A percentile compares a stretch with the other conserved stretches of the same genome.
phyloP scores from a whole-genome alignment of 37 sponge, comb jelly and placozoan species.

The Ephydatia muelleri region DNA sequence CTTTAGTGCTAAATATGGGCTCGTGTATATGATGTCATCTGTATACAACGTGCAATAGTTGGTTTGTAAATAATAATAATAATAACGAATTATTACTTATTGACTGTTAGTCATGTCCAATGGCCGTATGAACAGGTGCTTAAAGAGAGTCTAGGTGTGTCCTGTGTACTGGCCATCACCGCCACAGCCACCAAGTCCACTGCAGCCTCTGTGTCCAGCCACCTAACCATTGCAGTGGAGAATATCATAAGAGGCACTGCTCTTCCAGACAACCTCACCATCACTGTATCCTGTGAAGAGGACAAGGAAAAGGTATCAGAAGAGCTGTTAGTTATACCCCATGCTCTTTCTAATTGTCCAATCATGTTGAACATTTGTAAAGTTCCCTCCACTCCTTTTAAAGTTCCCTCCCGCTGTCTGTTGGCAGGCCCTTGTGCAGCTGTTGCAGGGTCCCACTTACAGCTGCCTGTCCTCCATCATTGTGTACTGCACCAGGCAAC shows the following conservation, averaged over 20 bases:
- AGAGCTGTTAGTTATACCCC: no score
- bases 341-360: no score
- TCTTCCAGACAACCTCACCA: constrained; percentile 82
- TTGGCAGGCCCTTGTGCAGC: constrained; percentile 66
- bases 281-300: constrained; percentile 83
- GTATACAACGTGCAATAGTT: no score
- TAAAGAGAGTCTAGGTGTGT: constrained; percentile 57
- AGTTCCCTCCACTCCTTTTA: not conserved
- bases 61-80: no score
- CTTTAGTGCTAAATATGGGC: no score
- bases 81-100: no score
- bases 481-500: constrained; percentile 92
- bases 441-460: constrained; percentile 48
- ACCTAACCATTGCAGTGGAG: constrained; percentile 69
- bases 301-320: constrained; percentile 69
- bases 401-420: not conserved
- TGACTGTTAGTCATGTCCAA: no score
- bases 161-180: constrained; percentile 88
- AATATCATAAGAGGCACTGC: constrained; percentile 79
- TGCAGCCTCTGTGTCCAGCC: constrained; percentile 54
- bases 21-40: no score
- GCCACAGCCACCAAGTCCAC: constrained; percentile 92
- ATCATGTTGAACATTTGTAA: not conserved
- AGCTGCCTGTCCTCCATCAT: constrained; percentile 74
- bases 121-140: constrained; percentile 47